Evolutionary conservation across 2,888 invertebrate species (phyloP), one percentile per base, ranked within the genome.

Genomic region (Acronicta alni): DNA sequence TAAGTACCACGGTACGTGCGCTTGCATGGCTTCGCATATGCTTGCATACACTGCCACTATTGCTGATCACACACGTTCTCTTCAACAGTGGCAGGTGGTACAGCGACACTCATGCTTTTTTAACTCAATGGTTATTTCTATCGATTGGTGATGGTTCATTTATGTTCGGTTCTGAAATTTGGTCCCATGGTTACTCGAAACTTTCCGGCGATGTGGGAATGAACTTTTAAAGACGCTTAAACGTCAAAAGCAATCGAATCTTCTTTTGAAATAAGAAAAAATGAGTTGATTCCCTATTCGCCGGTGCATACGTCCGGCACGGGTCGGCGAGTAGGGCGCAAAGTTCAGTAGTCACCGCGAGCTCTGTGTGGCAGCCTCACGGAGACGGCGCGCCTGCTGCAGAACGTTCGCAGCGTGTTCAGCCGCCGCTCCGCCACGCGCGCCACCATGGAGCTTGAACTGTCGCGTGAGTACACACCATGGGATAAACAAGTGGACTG

Each of bases 301-400:
- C 51, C 32, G 49, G 48, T 37, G 17, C 43, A 26, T 20, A 23
- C 41, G 66, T 16, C 41, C 57, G 35, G 14, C 55, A 37, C 70
- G 60, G 68, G 48, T 26, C 38, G 17, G 43, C 20, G 43, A 12
- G 54, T 69, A 57, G 65, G 68, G 78, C 76, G 78, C 76, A 89
- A 95, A 95, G 70, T 66, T 57, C 71, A 79, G 80, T 82, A 78
- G 85, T 88, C 79, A 88, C 80, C 67, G 84, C 80, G 85, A 77
- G 83, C 81, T 88, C 82, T 90, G 84, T 92, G 89, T 88, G 89
- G 90, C 97, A 98, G 98, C 97, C 97, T 98, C 95, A 98, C 98
- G 95, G 99, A 99, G 96, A 99, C 98, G 88, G 98, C 99, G 91
- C 96, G 99, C 85, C 96, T 99, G 90, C 97, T 99, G 95, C 97